Percentiles rank a stretch among this genome's conserved stretches.
Evolutionary conservation across 2,797 vertebrate genomes (phyloP).

Genomic region (Sardinella longiceps): DNA sequence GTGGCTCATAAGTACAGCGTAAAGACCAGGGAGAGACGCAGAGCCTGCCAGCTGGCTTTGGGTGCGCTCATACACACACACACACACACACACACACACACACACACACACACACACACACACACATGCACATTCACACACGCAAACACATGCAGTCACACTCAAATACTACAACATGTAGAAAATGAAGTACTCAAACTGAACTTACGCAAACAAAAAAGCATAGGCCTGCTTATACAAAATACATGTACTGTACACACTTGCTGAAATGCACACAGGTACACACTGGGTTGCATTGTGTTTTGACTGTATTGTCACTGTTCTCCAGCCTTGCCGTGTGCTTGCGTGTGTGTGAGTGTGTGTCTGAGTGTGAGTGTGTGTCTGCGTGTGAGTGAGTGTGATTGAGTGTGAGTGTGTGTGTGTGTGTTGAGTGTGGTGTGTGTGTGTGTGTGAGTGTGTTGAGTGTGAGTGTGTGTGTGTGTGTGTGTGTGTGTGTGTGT

Average conservation of each 20-base stretch:
- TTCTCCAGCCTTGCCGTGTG: not conserved
- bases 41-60: slow-evolving; percentile 66
- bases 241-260: not conserved
- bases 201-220: not conserved
- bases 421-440: too few relatives aligned
- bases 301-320: not conserved
- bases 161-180: not conserved
- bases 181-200: not conserved
- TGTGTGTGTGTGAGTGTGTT: not conserved
- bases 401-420: too few relatives aligned
- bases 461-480: too few relatives aligned
- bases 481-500: too few relatives aligned
- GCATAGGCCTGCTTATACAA: not conserved
- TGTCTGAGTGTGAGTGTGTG: too few relatives aligned
- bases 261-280: not conserved
- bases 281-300: not conserved
- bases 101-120: slow-evolving; percentile 29
- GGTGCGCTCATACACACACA: slow-evolving; percentile 29
- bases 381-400: too few relatives aligned
- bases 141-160: not conserved
- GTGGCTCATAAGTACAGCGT: slow-evolving; percentile 59
- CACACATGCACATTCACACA: slow-evolving; percentile 14
- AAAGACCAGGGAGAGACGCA: slow-evolving; percentile 59
- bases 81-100: slow-evolving; percentile 38
- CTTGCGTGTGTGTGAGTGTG: too few relatives aligned